Evolutionary conservation across 2,888 invertebrate species (phyloP).

Genomic region (Cephus runcator): DNA sequence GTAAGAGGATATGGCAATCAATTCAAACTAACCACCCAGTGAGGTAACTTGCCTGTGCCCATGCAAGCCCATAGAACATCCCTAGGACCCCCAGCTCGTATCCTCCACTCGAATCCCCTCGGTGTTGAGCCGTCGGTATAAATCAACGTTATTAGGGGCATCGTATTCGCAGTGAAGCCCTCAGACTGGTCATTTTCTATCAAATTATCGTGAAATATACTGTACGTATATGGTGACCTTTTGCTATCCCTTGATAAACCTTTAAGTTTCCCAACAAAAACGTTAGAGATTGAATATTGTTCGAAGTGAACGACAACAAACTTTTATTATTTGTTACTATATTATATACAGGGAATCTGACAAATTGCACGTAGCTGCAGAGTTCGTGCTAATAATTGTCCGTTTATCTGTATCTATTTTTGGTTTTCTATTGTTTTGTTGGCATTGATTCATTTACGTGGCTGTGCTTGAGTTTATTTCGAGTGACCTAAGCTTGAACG

Average conservation of each 20-base stretch:
- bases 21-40: conserved; percentile 61
- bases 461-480: neutral
- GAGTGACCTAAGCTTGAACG: neutral
- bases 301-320: neutral
- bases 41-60: conserved; percentile 48
- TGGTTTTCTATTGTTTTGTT: neutral
- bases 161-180: conserved; percentile 55
- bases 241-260: neutral
- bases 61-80: conserved; percentile 17
- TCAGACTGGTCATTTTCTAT: conserved; percentile 59
- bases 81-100: conserved; percentile 36
- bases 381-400: neutral
- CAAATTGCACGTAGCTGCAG: neutral
- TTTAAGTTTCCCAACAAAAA: neutral
- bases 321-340: neutral
- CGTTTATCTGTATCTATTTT: neutral
- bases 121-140: conserved; percentile 55
- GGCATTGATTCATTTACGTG: neutral
- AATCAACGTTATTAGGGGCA: conserved; percentile 64
- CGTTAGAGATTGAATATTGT: too few species aligned
- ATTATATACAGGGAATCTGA: too few species aligned
- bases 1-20: conserved; percentile 63
- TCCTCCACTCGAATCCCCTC: conserved; percentile 37
- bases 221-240: neutral
- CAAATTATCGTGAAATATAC: conserved; percentile 61